A percentile compares a stretch with the other conserved stretches of the same genome.
These are phyloP conservation scores for Cryptoblepharus egeriae DNA, from an alignment of 2,797 vertebrate genomes.

Conservation along the genomic window DNA sequence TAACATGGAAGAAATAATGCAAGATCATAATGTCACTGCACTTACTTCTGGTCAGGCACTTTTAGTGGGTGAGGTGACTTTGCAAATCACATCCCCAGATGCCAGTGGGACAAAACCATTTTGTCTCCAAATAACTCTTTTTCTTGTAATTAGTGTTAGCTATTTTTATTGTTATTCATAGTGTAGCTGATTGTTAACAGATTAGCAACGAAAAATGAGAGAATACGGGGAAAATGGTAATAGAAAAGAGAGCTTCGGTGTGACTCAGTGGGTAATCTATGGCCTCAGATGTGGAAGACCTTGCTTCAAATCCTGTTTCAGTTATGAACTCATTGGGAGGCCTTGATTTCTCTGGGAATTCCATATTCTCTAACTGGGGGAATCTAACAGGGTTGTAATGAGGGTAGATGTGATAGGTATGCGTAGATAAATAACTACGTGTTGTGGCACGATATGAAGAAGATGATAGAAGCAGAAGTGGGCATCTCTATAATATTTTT, in stretches of 20 bases:
- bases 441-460: not conserved
- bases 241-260: not conserved
- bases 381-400: not conserved
- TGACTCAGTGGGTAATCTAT: not conserved
- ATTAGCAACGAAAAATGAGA: not conserved
- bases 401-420: not conserved
- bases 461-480: not conserved
- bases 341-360: slow-evolving; percentile 1
- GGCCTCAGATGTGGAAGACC: not conserved
- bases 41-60: too few relatives aligned
- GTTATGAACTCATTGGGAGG: not conserved
- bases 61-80: too few relatives aligned
- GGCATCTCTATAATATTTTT: slow-evolving; percentile 21
- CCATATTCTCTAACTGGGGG: not conserved
- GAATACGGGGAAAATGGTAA: not conserved
- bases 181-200: not conserved
- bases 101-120: too few relatives aligned
- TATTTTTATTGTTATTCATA: not conserved
- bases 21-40: too few relatives aligned
- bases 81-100: too few relatives aligned
- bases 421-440: not conserved
- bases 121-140: slow-evolving; percentile 11
- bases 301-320: not conserved
- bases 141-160: not conserved
- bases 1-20: too few relatives aligned